phyloP scores from a whole-genome alignment of 2,113 vertebrate species.

The Neolamprologus sp. region DNA sequence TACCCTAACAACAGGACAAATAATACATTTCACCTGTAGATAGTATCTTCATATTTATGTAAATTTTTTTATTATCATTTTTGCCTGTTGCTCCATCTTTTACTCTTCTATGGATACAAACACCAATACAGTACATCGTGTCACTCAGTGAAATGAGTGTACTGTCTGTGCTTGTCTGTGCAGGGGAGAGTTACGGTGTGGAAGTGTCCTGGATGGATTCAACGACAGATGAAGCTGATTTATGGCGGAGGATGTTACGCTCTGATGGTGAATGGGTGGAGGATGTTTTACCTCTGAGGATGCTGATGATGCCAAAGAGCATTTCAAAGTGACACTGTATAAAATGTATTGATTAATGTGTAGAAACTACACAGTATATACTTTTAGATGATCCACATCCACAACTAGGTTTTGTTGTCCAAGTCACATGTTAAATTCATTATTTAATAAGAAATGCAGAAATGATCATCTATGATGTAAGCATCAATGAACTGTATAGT shows the following conservation, averaged over 20 bases:
- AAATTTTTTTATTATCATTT: not conserved
- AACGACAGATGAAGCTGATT: constrained; percentile 71
- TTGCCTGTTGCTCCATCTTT: not conserved
- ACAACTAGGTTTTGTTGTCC: not conserved
- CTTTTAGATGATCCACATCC: not conserved
- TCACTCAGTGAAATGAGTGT: not conserved
- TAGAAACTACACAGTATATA: not conserved
- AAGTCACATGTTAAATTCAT: not conserved
- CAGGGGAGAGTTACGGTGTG: constrained; percentile 87
- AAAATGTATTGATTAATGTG: not conserved
- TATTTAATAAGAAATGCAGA: not conserved
- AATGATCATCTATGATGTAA: not conserved
- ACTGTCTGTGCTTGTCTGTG: not conserved
- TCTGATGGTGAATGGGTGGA: constrained; percentile 84
- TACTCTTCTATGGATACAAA: not conserved
- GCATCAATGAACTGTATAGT: not conserved
- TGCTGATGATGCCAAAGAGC: constrained; percentile 79
- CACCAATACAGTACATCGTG: not conserved
- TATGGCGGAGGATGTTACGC: constrained; percentile 87
- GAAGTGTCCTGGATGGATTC: constrained; percentile 94
- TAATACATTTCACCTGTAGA: not conserved
- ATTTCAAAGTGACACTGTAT: constrained; percentile 64
- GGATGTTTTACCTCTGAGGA: constrained; percentile 82
- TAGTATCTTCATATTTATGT: not conserved
- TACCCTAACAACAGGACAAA: not conserved